Percentiles rank a stretch among this genome's conserved stretches.
phyloP scores from a whole-genome alignment of 2,113 vertebrate species.

The Notarius quadriscutis region DNA sequence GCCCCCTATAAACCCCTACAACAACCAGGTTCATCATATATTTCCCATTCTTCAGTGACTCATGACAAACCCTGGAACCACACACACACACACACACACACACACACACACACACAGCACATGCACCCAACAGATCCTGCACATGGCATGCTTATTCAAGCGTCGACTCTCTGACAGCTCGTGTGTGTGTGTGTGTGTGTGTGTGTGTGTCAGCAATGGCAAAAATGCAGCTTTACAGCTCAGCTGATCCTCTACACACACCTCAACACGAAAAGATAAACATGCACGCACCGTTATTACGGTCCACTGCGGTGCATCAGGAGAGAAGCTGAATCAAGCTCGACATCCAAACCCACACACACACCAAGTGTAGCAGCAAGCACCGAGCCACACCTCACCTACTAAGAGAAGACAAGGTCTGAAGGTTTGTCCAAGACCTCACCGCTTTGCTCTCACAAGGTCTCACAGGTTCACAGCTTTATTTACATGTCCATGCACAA shows the following conservation, averaged over 20 bases:
- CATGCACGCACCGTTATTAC: neutral
- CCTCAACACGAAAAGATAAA: no score
- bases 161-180: neutral
- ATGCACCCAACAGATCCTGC: conserved; percentile 6
- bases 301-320: conserved; percentile 15
- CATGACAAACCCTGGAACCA: conserved; percentile 61
- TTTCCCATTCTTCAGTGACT: conserved; percentile 66
- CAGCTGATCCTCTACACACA: neutral
- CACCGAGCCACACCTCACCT: conserved; percentile 47
- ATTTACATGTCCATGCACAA: neutral
- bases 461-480: neutral
- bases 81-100: conserved; percentile 4
- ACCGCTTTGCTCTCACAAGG: neutral
- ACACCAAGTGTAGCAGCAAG: conserved; percentile 22
- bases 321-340: conserved; percentile 17
- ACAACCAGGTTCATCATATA: conserved; percentile 65
- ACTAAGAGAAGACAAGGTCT: neutral
- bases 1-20: conserved; percentile 57
- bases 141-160: conserved; percentile 7
- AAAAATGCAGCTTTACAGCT: neutral
- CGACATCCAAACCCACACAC: conserved; percentile 9
- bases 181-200: neutral
- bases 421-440: neutral
- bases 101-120: conserved; percentile 4
- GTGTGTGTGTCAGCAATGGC: neutral